Conservation (phyloP, 2,797 vertebrate species). For the Lacerta agilis region DNA sequence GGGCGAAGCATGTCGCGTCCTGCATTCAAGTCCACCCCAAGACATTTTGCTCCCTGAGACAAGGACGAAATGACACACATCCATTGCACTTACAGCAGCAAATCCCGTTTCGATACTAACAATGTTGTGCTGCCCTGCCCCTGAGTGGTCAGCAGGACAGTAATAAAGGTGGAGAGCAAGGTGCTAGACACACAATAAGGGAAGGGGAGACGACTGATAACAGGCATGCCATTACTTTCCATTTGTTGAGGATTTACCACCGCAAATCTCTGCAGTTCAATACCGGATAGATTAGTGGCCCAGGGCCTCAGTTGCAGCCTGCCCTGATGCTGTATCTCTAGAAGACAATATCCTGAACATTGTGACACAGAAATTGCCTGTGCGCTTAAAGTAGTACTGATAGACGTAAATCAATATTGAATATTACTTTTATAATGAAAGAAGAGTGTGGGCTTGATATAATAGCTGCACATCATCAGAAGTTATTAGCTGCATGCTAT, state of each 20-base stretch:
- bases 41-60: too few relatives aligned
- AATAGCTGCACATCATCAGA: neutral
- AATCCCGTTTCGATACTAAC: too few relatives aligned
- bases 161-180: too few relatives aligned
- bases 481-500: conserved; percentile 2
- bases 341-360: neutral
- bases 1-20: too few relatives aligned
- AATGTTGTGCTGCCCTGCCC: too few relatives aligned
- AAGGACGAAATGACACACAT: too few relatives aligned
- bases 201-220: too few relatives aligned
- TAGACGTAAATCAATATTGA: conserved; percentile 8
- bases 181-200: too few relatives aligned
- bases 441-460: neutral
- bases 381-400: neutral
- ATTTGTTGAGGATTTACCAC: neutral
- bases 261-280: neutral
- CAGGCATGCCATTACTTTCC: neutral
- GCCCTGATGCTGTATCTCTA: neutral
- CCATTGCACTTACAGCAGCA: too few relatives aligned
- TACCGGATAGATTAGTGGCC: neutral
- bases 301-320: too few relatives aligned
- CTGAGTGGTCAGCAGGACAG: too few relatives aligned
- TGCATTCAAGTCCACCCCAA: too few relatives aligned
- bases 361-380: neutral
- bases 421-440: conserved; percentile 1